These are phyloP conservation scores for Melipona beecheii DNA, from an alignment of 2,888 invertebrate species.

Conservation along the genomic window DNA sequence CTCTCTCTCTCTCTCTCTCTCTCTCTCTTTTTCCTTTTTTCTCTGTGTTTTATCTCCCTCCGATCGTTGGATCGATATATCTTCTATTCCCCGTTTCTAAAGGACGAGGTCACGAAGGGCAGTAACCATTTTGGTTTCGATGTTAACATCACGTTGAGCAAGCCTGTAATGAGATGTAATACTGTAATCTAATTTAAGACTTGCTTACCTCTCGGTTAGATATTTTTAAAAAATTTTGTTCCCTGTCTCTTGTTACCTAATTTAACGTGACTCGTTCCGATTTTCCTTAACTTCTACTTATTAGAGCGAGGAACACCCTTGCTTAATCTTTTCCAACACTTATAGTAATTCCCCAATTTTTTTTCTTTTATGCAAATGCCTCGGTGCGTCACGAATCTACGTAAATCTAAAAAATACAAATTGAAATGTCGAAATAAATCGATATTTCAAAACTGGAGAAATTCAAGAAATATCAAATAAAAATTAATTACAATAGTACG, in stretches of 20 bases:
- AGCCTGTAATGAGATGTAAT: constrained; percentile 35
- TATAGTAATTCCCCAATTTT: background rate
- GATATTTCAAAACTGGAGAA: background rate
- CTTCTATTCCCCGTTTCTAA: background rate
- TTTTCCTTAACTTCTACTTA: background rate
- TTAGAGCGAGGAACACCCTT: background rate
- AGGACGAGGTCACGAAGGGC: constrained; percentile 6
- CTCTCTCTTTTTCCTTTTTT: background rate
- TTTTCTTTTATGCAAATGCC: constrained; percentile 8
- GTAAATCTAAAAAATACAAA: background rate
- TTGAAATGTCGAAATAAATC: background rate
- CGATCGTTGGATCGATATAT: constrained; percentile 9
- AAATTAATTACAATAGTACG: background rate
- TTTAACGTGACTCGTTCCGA: constrained; percentile 20
- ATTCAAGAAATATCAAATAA: background rate
- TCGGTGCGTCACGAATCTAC: constrained; percentile 32
- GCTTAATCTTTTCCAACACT: background rate
- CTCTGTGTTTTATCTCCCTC: background rate
- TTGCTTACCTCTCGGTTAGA: background rate
- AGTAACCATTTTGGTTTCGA: constrained; percentile 29
- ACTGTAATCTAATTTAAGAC: constrained; percentile 23
- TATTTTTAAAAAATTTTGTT: background rate
- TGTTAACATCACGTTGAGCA: constrained; percentile 34
- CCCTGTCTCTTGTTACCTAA: background rate
- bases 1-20: constrained; percentile 3